Evolutionary conservation across 2,888 invertebrate genomes (phyloP).

Genomic region (Drosophila cracens): DNA sequence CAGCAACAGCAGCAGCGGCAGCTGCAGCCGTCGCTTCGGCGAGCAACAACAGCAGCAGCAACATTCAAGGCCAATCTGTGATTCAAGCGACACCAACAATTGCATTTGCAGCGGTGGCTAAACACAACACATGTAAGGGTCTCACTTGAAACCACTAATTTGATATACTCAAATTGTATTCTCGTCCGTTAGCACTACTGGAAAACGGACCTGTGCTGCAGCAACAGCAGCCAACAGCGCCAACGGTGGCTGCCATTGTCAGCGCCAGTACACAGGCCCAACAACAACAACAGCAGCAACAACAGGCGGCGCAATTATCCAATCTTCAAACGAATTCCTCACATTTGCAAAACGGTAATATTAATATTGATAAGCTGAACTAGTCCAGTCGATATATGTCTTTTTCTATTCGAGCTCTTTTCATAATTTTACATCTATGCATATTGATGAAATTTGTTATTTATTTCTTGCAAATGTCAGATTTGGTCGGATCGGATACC

Average conservation of each 20-base stretch:
- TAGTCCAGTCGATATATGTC: background rate
- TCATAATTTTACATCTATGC: background rate
- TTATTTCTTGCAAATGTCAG: background rate
- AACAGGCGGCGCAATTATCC: constrained; percentile 80
- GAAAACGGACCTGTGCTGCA: constrained; percentile 83
- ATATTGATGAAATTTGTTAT: background rate
- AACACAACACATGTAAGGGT: constrained; percentile 85
- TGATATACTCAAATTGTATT: background rate
- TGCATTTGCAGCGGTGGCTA: constrained; percentile 89
- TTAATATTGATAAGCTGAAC: background rate
- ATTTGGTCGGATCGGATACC: background rate
- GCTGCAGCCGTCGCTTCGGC: constrained; percentile 44
- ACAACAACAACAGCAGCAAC: constrained; percentile 43
- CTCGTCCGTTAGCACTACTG: constrained; percentile 80
- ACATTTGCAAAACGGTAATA: constrained; percentile 83
- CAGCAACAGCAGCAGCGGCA: constrained; percentile 55
- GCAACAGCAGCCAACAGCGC: constrained; percentile 68
- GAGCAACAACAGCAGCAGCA: constrained; percentile 55
- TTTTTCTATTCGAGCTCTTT: background rate
- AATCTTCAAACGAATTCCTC: constrained; percentile 85
- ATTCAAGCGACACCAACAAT: constrained; percentile 85
- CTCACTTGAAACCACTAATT: background rate
- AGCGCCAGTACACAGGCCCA: constrained; percentile 72
- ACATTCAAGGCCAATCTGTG: constrained; percentile 85
- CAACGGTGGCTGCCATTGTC: constrained; percentile 81